Evolutionary conservation across 1,140 invertebrate genomes (phyloP).

Genomic region (Listronotus oregonensis): DNA sequence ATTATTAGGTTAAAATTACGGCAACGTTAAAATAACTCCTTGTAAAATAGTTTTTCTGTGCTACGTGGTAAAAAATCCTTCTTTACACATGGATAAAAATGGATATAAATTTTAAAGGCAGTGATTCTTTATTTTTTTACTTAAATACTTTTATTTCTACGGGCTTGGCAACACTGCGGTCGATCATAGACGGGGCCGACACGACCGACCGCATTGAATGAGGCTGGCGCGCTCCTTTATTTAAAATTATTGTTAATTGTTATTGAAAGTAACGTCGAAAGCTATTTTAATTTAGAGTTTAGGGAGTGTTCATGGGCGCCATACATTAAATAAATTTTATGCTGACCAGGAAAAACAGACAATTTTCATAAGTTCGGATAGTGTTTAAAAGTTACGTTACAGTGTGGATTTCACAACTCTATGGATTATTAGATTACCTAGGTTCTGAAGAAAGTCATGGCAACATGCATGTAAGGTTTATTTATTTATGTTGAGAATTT

Average conservation of each 20-base stretch:
- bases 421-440: slow-evolving; percentile 9
- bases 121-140: no score
- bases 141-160: neutral
- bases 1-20: no score
- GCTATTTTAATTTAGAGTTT: slow-evolving; percentile 31
- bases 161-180: slow-evolving; percentile 6
- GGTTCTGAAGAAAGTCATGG: slow-evolving; percentile 39
- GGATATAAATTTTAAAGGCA: no score
- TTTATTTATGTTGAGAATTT: neutral
- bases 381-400: slow-evolving; percentile 2
- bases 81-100: no score
- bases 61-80: no score
- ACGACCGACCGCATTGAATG: slow-evolving; percentile 17
- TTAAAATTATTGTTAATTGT: slow-evolving; percentile 38
- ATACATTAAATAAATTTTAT: neutral
- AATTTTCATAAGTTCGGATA: no score
- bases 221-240: slow-evolving; percentile 27
- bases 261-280: slow-evolving; percentile 33
- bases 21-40: no score
- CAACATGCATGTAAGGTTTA: slow-evolving; percentile 47
- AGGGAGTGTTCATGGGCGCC: slow-evolving; percentile 23
- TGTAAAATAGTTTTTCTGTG: no score
- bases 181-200: neutral
- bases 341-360: no score
- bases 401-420: slow-evolving; percentile 10